Evolutionary conservation across 2,888 invertebrate genomes (phyloP), one percentile per base, ranked within the genome.

Genomic region (Clunio marinus): DNA sequence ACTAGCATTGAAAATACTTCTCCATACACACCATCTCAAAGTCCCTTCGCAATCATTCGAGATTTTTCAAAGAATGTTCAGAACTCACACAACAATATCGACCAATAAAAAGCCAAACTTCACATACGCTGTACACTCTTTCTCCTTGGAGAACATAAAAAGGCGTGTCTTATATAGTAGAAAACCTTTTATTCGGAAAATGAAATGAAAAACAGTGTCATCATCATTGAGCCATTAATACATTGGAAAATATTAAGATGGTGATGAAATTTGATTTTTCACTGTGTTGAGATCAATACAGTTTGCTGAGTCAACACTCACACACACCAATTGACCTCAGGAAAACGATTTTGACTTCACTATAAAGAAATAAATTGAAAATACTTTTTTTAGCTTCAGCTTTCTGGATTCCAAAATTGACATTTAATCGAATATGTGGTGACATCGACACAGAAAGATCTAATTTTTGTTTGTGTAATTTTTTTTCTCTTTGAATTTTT

Each of bases 401-500:
- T 60, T 58, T 37, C 17, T 20, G 15, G 22, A 35, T 60, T 20
- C 8, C 60, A 32, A 60, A 60, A 60, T 60, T 60, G 60, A 35
- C 60, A 35, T 35, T 60, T 60, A 60, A 60, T 60, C 60, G 60
- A 60, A 60, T 35, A 28, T 20, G 13, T 37, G 60, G 60, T 25
- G 60, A 35, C 60, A 60, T 25, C 28, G 27, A 25, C 8, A 27
- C 24, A 13, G 25, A n/a, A 57, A 57, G 4, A 15, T n/a, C 7
- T 17, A 45, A n/a, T 27, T 57, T 27, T 24, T 57, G 7, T 57
- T 57, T 2, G 22, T 57, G 27, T 15, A 5, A 2, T 17, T 51
- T 51, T 25, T 17, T 57, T 32, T 32, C 10, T 32, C 32, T n/a
- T n/a, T n/a, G n/a, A n/a, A n/a, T n/a, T n/a, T n/a, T n/a, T n/a